These are phyloP conservation scores for Triops longicaudatus DNA, from an alignment of 1,140 invertebrate genomes.

Conservation along the genomic window DNA sequence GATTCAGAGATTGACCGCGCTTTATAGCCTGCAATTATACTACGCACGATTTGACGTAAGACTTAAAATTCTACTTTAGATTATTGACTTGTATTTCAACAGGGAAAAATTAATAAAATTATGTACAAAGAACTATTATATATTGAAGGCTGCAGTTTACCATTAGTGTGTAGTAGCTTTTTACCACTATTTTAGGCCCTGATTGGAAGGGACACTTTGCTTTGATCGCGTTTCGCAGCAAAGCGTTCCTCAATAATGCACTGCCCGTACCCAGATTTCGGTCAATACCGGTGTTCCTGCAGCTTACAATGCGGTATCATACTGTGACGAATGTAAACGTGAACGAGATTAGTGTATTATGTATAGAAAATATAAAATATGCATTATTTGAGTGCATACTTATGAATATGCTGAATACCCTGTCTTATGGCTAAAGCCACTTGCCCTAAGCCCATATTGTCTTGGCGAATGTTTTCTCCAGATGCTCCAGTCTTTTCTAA, in stretches of 20 bases:
- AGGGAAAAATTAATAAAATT: too few species aligned
- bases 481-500: conserved; percentile 50
- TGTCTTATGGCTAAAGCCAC: conserved; percentile 65
- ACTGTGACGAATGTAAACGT: neutral
- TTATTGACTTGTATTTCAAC: neutral
- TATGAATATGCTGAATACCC: conserved; percentile 65
- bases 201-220: neutral
- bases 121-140: too few species aligned
- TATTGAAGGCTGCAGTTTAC: too few species aligned
- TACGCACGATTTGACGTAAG: neutral
- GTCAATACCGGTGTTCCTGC: neutral
- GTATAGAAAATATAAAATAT: too few species aligned
- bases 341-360: neutral
- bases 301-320: neutral
- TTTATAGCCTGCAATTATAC: neutral
- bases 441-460: conserved; percentile 61
- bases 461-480: conserved; percentile 58
- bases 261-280: neutral
- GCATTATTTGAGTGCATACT: conserved; percentile 37
- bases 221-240: neutral
- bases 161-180: too few species aligned
- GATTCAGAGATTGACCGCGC: neutral
- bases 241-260: neutral
- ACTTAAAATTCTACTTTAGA: neutral
- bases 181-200: too few species aligned